These are phyloP conservation scores for Idaea dimidiata DNA, from an alignment of 2,888 invertebrate genomes.

Conservation along the genomic window DNA sequence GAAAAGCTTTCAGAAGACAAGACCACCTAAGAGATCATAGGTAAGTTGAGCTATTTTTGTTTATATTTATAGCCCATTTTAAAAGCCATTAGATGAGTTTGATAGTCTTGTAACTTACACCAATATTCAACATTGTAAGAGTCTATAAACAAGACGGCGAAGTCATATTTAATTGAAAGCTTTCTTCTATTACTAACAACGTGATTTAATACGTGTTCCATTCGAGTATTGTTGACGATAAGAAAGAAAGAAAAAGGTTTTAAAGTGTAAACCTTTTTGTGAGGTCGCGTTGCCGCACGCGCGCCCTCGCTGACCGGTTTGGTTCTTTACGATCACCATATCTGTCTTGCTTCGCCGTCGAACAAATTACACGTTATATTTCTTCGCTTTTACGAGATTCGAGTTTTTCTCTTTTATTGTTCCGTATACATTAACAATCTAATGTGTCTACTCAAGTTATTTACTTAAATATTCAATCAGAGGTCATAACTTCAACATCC, in stretches of 20 bases:
- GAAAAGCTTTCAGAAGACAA: slow-evolving; percentile 96
- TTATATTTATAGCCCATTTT: slow-evolving; percentile 25
- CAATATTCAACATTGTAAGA: slow-evolving; percentile 26
- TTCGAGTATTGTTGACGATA: slow-evolving; percentile 69
- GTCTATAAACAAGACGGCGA: slow-evolving; percentile 32
- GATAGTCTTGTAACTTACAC: slow-evolving; percentile 32
- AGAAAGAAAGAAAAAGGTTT: slow-evolving; percentile 65
- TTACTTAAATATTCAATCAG: slow-evolving; percentile 56
- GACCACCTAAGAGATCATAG: slow-evolving; percentile 96
- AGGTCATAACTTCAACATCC: slow-evolving; percentile 45
- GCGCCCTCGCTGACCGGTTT: slow-evolving; percentile 72
- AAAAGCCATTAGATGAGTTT: slow-evolving; percentile 27
- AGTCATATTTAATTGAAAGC: slow-evolving; percentile 59
- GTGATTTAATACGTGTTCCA: slow-evolving; percentile 69
- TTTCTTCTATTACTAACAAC: slow-evolving; percentile 62
- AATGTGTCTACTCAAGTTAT: slow-evolving; percentile 59
- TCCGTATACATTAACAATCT: slow-evolving; percentile 61
- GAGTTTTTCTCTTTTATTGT: slow-evolving; percentile 61
- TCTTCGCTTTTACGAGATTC: slow-evolving; percentile 77
- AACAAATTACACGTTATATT: slow-evolving; percentile 80
- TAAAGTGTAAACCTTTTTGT: slow-evolving; percentile 78
- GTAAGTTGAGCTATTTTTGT: slow-evolving; percentile 62
- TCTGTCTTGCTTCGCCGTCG: slow-evolving; percentile 75
- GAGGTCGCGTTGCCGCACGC: slow-evolving; percentile 78
- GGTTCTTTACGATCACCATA: slow-evolving; percentile 77